phyloP scores from a whole-genome alignment of 2,113 vertebrate genomes.

The Amphiprion percula region DNA sequence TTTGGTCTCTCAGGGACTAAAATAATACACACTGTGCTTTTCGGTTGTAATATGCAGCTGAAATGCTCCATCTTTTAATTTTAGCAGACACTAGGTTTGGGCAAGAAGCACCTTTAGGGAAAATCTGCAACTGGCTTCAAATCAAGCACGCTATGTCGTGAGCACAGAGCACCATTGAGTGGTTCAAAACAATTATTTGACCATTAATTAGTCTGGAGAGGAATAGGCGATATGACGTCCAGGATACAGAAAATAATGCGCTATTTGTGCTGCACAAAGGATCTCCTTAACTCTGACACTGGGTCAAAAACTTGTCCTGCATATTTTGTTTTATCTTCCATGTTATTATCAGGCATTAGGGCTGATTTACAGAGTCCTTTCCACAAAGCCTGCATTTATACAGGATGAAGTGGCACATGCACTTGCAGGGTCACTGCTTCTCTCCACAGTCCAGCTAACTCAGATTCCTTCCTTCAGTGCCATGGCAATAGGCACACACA shows the following conservation, averaged over 20 bases:
- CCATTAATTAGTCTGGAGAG: slow-evolving; percentile 64
- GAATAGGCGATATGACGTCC: slow-evolving; percentile 43
- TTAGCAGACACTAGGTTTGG: slow-evolving; percentile 19
- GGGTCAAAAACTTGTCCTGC: slow-evolving; percentile 61
- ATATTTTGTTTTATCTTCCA: slow-evolving; percentile 73
- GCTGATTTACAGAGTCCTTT: slow-evolving; percentile 67
- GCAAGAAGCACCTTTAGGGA: slow-evolving; percentile 17
- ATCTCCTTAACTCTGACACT: slow-evolving; percentile 53
- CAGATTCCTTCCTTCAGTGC: slow-evolving; percentile 67
- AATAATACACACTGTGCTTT: slow-evolving; percentile 6
- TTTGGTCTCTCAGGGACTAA: background rate
- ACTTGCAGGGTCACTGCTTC: slow-evolving; percentile 75
- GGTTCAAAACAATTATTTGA: slow-evolving; percentile 49
- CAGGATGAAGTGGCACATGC: slow-evolving; percentile 73
- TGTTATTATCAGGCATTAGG: slow-evolving; percentile 71
- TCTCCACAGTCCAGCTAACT: slow-evolving; percentile 62
- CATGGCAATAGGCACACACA: slow-evolving; percentile 63
- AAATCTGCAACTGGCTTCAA: slow-evolving; percentile 39
- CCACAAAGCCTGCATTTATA: slow-evolving; percentile 81
- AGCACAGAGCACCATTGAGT: slow-evolving; percentile 60
- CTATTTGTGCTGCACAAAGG: slow-evolving; percentile 62
- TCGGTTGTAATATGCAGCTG: slow-evolving; percentile 9
- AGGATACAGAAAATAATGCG: slow-evolving; percentile 60
- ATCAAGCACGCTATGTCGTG: slow-evolving; percentile 34
- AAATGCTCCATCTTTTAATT: slow-evolving; percentile 21